Base-by-base conservation (phyloP, 2,797 vertebrate species). In the Pelodytes ibericus region DNA sequence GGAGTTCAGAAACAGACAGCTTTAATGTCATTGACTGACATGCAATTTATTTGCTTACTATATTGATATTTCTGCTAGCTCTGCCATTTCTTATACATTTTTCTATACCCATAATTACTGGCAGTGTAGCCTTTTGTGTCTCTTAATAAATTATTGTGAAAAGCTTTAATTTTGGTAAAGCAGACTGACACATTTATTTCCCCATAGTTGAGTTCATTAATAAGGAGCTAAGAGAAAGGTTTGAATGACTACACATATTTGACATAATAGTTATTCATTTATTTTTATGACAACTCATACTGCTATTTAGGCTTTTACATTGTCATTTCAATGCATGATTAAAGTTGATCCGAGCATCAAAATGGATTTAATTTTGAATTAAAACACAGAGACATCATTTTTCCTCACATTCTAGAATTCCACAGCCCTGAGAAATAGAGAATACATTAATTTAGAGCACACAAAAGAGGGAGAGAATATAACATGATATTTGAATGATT, bases 1-100 rank as follows among this genome's bases (percentile, higher is more conserved):
- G 76, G 83, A 87, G 73, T 89, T 90, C 88, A 82, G 87, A 87
- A 88, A 81, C 83, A 89, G 81, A 79, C 81, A 82, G 79, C 82
- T 90, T 89, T 90, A 89, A 90, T 87, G 88, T 87, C 86, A 88
- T 31, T 90, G 84, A 90, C 65, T 87, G 86, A 84, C 84, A 79
- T 77, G 64, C 72, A 87, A 84, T 84, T 86, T 87, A 84, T 89
- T 87, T 88, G 84, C 82, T 87, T 87, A 86, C 86, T 87, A 87
- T 80, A 76, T 83, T 86, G 82, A 84, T 81, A 79, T 1, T 81
- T 76, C 59, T 47, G 81, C 83, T 86, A 86, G 85, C 83, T 84
- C 86, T 81, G 72, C 59, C 75, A 85, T 89, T 88, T 75, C 81
- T 84, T 71, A 39, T 81, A 82, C 86, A 83, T 84, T 83, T 83